Conservation (phyloP, 1,140 invertebrate genomes). For the Tetramorium parvispinum region DNA sequence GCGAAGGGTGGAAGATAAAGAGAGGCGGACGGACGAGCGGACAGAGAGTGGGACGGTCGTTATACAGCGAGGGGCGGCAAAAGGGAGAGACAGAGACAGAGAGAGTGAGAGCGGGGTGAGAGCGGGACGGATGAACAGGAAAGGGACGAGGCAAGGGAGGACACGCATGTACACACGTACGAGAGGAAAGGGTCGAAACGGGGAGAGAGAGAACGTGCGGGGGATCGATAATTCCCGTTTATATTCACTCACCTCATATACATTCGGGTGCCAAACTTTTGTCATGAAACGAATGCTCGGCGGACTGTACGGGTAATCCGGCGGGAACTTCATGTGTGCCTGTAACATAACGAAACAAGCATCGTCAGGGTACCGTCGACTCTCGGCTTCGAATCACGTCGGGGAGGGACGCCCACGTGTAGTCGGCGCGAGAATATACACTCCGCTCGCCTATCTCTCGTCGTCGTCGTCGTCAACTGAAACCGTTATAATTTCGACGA, state of each 20-base stretch:
- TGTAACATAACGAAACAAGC: conserved; percentile 85
- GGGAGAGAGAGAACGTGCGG: conserved; percentile 26
- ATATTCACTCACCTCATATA: conserved; percentile 96
- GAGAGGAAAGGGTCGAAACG: conserved; percentile 32
- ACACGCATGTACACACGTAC: conserved; percentile 29
- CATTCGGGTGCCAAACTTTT: conserved; percentile 99
- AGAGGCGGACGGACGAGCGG: conserved; percentile 42
- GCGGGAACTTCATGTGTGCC: conserved; percentile 99
- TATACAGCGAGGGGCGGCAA: conserved; percentile 4
- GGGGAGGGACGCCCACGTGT: conserved; percentile 1
- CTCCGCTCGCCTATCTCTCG: not conserved
- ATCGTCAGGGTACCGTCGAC: not conserved
- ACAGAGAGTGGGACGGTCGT: conserved; percentile 48
- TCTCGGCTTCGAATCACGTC: not conserved
- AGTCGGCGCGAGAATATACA: too few species aligned
- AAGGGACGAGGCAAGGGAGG: conserved; percentile 45
- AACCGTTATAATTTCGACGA: conserved; percentile 49
- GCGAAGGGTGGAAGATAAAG: conserved; percentile 44
- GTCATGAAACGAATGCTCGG: conserved; percentile 98
- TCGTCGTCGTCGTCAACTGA: not conserved
- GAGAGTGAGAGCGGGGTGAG: conserved; percentile 34
- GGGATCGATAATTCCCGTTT: conserved; percentile 81
- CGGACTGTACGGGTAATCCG: conserved; percentile 99
- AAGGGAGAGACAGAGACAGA: conserved; percentile 14
- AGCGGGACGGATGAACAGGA: conserved; percentile 53